Percentiles rank a stretch among this genome's conserved stretches.
These are phyloP conservation scores for Odobenus rosmarus DNA, from an alignment of 2,113 vertebrate species.

Conservation along the genomic window DNA sequence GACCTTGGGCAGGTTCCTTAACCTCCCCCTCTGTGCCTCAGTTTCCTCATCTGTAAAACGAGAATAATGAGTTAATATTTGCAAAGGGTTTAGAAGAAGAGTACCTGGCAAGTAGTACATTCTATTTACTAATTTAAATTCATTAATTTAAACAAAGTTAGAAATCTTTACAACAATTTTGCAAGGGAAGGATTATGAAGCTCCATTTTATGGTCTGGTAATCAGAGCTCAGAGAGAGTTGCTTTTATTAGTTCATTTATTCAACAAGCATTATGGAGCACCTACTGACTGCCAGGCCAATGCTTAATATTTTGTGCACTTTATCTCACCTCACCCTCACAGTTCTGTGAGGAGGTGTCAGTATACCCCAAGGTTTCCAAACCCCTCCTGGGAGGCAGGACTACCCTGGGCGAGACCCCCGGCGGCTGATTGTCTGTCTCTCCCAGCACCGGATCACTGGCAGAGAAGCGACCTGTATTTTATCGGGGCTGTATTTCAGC, in stretches of 20 bases:
- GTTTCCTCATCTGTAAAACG: background rate
- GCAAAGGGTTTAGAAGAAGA: background rate
- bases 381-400: background rate
- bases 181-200: background rate
- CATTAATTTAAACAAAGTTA: background rate
- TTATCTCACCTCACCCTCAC: background rate
- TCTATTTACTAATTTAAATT: background rate
- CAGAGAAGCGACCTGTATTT: background rate
- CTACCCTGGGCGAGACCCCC: background rate
- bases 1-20: background rate
- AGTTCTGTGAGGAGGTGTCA: background rate
- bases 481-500: background rate
- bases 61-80: background rate
- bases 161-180: background rate
- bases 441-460: background rate
- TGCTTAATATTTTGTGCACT: background rate
- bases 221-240: background rate
- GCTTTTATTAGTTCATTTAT: background rate
- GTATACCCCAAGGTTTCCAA: background rate
- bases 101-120: background rate
- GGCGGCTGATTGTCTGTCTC: background rate
- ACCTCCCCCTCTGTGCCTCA: background rate
- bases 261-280: background rate
- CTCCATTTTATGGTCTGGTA: background rate
- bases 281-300: background rate